These are phyloP conservation scores for Scortum barcoo DNA, from an alignment of 2,113 vertebrate genomes.

Conservation along the genomic window DNA sequence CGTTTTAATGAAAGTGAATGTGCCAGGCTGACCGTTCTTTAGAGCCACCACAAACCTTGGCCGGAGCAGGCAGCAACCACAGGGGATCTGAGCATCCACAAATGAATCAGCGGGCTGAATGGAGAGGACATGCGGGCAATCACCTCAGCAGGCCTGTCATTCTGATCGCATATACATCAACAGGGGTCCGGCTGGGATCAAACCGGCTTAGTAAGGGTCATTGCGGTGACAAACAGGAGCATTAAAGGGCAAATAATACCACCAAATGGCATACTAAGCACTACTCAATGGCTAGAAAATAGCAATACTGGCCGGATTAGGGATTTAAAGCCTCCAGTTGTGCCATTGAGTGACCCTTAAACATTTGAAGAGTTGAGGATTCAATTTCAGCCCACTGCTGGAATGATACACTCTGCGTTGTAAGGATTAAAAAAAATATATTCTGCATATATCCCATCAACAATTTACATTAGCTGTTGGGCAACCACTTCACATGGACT, in stretches of 20 bases:
- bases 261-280: conserved; percentile 20
- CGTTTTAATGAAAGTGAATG: conserved; percentile 59
- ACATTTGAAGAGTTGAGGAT: not conserved
- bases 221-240: conserved; percentile 29
- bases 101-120: conserved; percentile 53
- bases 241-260: conserved; percentile 37
- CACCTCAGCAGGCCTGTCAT: conserved; percentile 44
- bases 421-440: too few species aligned
- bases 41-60: conserved; percentile 32
- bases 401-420: not conserved
- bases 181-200: conserved; percentile 53
- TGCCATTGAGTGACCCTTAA: not conserved
- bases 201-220: conserved; percentile 38
- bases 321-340: not conserved
- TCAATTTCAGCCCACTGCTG: not conserved
- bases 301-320: not conserved
- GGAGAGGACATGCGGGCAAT: conserved; percentile 41
- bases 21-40: conserved; percentile 31
- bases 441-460: too few species aligned
- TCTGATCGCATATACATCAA: conserved; percentile 46
- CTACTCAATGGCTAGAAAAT: not conserved
- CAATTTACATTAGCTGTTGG: too few species aligned
- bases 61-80: conserved; percentile 30
- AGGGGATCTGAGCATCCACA: conserved; percentile 47
- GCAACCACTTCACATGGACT: too few species aligned